Evolutionary conservation across 2,797 vertebrate genomes (phyloP).

Genomic region (Allobates femoralis): DNA sequence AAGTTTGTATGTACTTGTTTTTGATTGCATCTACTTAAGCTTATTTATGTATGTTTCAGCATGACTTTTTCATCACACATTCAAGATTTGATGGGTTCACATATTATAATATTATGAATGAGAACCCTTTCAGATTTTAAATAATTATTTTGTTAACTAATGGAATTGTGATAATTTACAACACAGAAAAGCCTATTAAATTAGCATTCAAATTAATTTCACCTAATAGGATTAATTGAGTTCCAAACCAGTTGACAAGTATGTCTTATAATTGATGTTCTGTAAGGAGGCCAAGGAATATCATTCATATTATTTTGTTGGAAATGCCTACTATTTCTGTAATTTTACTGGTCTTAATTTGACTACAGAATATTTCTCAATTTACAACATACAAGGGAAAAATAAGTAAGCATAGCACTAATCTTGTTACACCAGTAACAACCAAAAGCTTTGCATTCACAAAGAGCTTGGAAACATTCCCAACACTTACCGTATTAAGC

Average conservation of each 20-base stretch:
- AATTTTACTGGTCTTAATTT: slow-evolving; percentile 24
- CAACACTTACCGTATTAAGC: not conserved
- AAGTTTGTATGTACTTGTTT: not conserved
- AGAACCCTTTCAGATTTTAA: slow-evolving; percentile 43
- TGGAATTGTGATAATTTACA: slow-evolving; percentile 61
- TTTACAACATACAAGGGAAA: slow-evolving; percentile 7
- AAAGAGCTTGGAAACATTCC: not conserved
- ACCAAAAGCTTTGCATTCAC: not conserved
- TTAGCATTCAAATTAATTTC: slow-evolving; percentile 62
- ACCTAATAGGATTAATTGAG: slow-evolving; percentile 62
- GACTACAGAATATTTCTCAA: not conserved
- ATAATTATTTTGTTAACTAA: slow-evolving; percentile 57
- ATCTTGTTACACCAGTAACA: slow-evolving; percentile 5
- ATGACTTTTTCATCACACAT: slow-evolving; percentile 27
- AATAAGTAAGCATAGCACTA: not conserved
- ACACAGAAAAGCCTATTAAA: slow-evolving; percentile 54
- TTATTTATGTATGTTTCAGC: not conserved
- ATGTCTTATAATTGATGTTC: slow-evolving; percentile 54
- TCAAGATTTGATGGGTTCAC: slow-evolving; percentile 18
- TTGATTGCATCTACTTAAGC: not conserved
- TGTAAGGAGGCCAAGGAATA: slow-evolving; percentile 45
- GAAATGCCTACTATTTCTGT: slow-evolving; percentile 7
- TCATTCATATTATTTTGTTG: slow-evolving; percentile 52
- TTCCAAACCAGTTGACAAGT: slow-evolving; percentile 55
- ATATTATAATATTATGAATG: slow-evolving; percentile 17